These are phyloP conservation scores for Nothoprocta perdicaria DNA, from an alignment of 2,113 vertebrate species.

Conservation along the genomic window DNA sequence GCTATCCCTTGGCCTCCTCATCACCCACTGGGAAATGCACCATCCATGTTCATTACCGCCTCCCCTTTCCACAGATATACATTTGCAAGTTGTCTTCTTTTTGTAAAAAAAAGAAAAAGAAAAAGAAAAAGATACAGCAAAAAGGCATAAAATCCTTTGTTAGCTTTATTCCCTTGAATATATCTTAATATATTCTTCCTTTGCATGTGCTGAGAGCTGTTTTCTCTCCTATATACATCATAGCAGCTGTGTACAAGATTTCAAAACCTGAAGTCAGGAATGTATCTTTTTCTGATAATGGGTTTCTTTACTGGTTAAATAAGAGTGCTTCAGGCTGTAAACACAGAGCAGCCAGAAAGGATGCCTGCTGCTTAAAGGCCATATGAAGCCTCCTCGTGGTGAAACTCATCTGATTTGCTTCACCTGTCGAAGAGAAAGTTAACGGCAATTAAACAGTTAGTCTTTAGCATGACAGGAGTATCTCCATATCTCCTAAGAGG, in stretches of 20 bases:
- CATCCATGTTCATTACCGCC: constrained; percentile 55
- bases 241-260: not conserved
- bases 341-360: not conserved
- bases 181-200: not conserved
- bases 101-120: not conserved
- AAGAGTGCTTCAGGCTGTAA: not conserved
- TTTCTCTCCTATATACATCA: rapidly evolving
- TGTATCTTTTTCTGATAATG: not conserved
- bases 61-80: constrained; percentile 37
- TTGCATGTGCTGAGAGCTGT: not conserved
- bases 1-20: constrained; percentile 43
- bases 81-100: constrained; percentile 66
- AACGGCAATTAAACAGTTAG: not conserved
- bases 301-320: not conserved
- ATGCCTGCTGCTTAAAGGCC: not conserved
- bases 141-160: constrained; percentile 50
- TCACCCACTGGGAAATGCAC: constrained; percentile 65
- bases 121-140: not conserved
- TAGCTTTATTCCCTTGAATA: constrained; percentile 27
- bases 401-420: not conserved
- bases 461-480: not conserved
- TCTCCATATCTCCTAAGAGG: not conserved
- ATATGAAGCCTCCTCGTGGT: not conserved
- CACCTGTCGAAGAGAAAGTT: not conserved
- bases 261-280: not conserved